Evolutionary conservation across 1,140 invertebrate genomes (phyloP).

Genomic region (Sesamia nonagrioides): DNA sequence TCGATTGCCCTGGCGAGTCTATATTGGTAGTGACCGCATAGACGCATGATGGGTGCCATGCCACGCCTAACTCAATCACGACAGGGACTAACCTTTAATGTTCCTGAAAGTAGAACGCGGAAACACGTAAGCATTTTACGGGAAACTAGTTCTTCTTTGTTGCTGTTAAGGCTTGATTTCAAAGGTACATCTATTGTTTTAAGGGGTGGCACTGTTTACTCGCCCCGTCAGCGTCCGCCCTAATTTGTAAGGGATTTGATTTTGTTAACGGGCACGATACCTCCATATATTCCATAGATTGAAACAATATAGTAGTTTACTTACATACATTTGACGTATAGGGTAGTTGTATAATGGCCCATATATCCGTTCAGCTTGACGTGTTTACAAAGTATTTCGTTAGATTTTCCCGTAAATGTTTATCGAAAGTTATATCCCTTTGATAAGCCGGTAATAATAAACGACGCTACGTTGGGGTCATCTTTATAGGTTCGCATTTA

Average conservation of each 20-base stretch:
- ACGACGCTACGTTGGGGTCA: slow-evolving; percentile 29
- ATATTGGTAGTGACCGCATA: slow-evolving; percentile 71
- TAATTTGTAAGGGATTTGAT: slow-evolving; percentile 57
- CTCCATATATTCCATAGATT: slow-evolving; percentile 27
- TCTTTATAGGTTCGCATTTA: slow-evolving; percentile 17
- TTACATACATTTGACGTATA: slow-evolving; percentile 15
- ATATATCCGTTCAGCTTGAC: slow-evolving; percentile 37
- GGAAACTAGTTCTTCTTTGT: slow-evolving; percentile 58
- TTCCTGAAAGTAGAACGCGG: slow-evolving; percentile 70
- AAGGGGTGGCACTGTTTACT: slow-evolving; percentile 59
- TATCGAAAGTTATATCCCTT: slow-evolving; percentile 36
- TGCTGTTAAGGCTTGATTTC: slow-evolving; percentile 45
- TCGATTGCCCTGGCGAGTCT: slow-evolving; percentile 51
- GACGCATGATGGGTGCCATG: slow-evolving; percentile 67
- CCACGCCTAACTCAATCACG: slow-evolving; percentile 77
- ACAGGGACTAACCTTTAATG: slow-evolving; percentile 65
- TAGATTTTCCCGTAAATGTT: slow-evolving; percentile 36
- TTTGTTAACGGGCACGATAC: slow-evolving; percentile 47
- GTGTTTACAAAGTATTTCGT: slow-evolving; percentile 35
- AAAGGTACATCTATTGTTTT: slow-evolving; percentile 31
- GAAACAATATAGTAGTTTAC: slow-evolving; percentile 30
- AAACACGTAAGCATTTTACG: slow-evolving; percentile 49
- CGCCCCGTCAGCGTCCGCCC: slow-evolving; percentile 39
- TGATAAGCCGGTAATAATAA: slow-evolving; percentile 42
- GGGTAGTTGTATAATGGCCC: slow-evolving; percentile 19